Evolutionary conservation across 2,113 vertebrate genomes (phyloP), one percentile per base, ranked within the genome.

Genomic region (Oryzias celebensis): DNA sequence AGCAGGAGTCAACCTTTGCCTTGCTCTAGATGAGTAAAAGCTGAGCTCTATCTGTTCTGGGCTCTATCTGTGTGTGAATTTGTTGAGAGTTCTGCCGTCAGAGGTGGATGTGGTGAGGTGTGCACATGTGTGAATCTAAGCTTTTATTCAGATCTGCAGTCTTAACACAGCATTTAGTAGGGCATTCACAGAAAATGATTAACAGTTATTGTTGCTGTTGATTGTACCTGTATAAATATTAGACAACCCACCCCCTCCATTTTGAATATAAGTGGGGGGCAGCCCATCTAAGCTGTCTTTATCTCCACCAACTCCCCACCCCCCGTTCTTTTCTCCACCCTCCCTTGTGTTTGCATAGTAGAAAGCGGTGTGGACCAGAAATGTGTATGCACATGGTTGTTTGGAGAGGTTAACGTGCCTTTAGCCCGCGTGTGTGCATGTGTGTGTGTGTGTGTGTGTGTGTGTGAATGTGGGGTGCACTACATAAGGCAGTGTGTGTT

Each of bases 1-100:
- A 88, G 80, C 81, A 77, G 71, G 71, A 83, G 78, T 81, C 77
- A 77, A 74, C 82, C 84, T 85, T 28, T 78, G 76, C 71, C 78
- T 85, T 18, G 58, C 69, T 60, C 68, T 79, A 75, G 65, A 73
- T 82, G 73, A 81, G 79, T 63, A 66, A 58, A 73, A 71, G 74
- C 71, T 58, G 63, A 58, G 54, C 57, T 31, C 28, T 46, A 63
- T 58, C 36, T 52, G 73, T 76, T 36, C 71, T 60, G 63, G 55
- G 54, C 57, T 31, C 41, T 49, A 65, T 58, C 36, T 52, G 71
- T 76, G 79, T 82, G 64, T 73, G 73, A 71, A 60, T 72, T 67
- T 75, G 62, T 53, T 54, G 22, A 56, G 41, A 57, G 53, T n/a
- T 55, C 14, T 68, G 41, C 31, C 24, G 26, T 71, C 13, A 64